Conservation (phyloP, 1,140 invertebrate species). For the Euura saliciscinereae region DNA sequence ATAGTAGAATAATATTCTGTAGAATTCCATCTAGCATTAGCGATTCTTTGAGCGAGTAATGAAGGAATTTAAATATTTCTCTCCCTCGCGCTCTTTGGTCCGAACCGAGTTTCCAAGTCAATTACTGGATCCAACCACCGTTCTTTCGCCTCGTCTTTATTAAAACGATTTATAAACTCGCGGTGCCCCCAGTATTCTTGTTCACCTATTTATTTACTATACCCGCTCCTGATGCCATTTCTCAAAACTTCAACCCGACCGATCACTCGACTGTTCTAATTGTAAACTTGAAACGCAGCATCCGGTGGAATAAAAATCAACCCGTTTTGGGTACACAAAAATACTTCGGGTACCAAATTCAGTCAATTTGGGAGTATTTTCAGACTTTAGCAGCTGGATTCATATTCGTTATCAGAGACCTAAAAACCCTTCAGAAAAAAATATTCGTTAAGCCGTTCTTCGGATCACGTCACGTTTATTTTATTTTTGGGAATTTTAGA, state of each 20-base stretch:
- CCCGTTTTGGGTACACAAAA: too few relatives aligned
- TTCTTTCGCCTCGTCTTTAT: constrained; percentile 46
- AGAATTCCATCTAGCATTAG: constrained; percentile 49
- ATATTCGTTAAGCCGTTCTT: too few relatives aligned
- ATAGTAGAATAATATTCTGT: constrained; percentile 50
- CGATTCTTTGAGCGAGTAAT: constrained; percentile 53
- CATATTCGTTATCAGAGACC: too few relatives aligned
- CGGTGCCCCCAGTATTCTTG: background rate
- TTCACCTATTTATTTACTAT: background rate
- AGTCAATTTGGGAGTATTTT: too few relatives aligned
- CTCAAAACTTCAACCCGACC: constrained; percentile 16
- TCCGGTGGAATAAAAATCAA: too few relatives aligned
- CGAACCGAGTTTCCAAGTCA: constrained; percentile 47
- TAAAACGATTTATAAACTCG: constrained; percentile 45
- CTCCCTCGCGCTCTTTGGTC: constrained; percentile 16
- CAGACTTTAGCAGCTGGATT: too few relatives aligned
- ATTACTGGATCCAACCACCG: constrained; percentile 52
- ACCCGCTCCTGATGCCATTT: constrained; percentile 19
- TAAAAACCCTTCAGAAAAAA: too few relatives aligned
- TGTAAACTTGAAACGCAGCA: too few relatives aligned
- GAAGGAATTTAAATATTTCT: constrained; percentile 57
- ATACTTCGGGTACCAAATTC: too few relatives aligned
- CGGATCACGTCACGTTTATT: too few relatives aligned
- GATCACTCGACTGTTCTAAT: too few relatives aligned
- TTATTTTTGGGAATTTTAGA: too few relatives aligned